A percentile compares a stretch with the other conserved stretches of the same genome.
Conservation (phyloP, 1,140 invertebrate genomes). For the Rhyzopertha dominica region DNA sequence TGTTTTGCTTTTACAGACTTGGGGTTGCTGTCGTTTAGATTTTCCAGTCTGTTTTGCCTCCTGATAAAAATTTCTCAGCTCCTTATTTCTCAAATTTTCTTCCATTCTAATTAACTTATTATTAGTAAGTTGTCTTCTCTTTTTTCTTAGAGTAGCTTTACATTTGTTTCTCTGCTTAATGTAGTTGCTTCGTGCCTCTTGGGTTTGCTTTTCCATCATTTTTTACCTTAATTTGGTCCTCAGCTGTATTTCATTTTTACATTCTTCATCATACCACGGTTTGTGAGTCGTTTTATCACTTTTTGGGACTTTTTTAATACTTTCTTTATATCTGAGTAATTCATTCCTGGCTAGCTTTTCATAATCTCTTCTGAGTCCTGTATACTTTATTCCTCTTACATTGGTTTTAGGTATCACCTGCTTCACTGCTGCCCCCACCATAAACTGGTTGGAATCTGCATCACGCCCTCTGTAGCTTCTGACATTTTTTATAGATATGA, state of each 20-base stretch:
- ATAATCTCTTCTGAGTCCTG: conserved; percentile 7
- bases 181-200: no score
- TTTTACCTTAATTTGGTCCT: background rate
- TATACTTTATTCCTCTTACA: background rate
- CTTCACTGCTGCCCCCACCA: background rate
- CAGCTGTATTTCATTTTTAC: background rate
- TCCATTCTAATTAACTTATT: background rate
- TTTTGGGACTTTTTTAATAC: background rate
- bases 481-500: conserved; percentile 1
- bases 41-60: no score
- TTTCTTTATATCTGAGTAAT: background rate
- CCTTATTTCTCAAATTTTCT: background rate
- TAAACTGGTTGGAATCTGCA: background rate
- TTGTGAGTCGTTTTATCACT: background rate
- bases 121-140: background rate
- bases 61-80: no score
- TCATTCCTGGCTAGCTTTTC: background rate
- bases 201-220: no score
- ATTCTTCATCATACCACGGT: background rate
- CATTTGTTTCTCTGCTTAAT: no score
- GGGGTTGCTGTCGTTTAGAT: no score
- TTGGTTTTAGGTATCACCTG: background rate
- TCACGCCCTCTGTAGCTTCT: conserved; percentile 7
- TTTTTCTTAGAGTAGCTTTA: background rate
- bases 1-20: background rate